Evolutionary conservation across 2,797 vertebrate genomes (phyloP).

Genomic region (Acomys russatus): DNA sequence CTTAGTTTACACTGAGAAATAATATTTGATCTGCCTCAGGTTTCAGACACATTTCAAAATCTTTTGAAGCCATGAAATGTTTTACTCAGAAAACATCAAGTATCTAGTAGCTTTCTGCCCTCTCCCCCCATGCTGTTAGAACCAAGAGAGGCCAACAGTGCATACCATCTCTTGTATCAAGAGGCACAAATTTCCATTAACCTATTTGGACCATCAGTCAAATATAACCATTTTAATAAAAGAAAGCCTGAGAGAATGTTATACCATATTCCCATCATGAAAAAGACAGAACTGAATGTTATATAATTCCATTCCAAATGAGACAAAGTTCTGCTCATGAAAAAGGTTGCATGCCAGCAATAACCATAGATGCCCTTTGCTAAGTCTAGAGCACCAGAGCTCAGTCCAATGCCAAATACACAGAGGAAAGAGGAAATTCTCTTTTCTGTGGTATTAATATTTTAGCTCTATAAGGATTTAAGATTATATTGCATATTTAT

Average conservation of each 20-base stretch:
- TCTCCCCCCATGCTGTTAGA: background rate
- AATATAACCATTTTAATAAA: background rate
- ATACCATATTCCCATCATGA: background rate
- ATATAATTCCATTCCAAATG: background rate
- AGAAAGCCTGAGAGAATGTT: background rate
- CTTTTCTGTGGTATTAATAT: background rate
- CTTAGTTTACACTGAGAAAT: background rate
- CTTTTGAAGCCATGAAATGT: background rate
- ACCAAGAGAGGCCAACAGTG: background rate
- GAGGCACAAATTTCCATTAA: background rate
- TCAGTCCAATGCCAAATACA: background rate
- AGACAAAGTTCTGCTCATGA: background rate
- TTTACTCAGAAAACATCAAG: slow-evolving; percentile 37
- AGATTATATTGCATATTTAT: background rate
- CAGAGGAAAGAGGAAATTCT: background rate
- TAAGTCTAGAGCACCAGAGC: background rate
- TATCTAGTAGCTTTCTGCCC: background rate
- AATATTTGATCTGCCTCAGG: background rate
- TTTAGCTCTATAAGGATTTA: background rate
- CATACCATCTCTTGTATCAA: background rate
- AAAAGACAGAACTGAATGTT: background rate
- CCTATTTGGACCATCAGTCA: background rate
- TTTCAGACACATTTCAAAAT: background rate
- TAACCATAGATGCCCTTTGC: background rate
- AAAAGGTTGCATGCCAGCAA: background rate